Conservation (phyloP, 2,797 vertebrate species). For the Scleropages formosus region DNA sequence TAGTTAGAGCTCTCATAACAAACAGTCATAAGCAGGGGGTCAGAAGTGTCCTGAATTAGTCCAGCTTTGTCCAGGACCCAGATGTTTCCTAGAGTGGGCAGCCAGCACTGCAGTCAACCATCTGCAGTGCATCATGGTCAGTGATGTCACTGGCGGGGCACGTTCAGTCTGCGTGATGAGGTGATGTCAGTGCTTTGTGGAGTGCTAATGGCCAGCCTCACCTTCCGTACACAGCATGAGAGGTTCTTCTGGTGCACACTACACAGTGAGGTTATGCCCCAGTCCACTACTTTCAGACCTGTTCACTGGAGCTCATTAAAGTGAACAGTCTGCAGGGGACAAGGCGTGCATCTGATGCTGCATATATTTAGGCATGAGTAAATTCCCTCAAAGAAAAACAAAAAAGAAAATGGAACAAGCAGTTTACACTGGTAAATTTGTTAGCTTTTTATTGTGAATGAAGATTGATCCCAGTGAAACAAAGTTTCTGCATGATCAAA, state of each 20-base stretch:
- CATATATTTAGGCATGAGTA: background rate
- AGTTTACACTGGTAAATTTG: background rate
- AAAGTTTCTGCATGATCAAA: background rate
- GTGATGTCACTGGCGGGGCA: constrained; percentile 25
- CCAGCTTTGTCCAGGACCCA: constrained; percentile 18
- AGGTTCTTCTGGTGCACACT: constrained; percentile 2
- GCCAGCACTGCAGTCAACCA: constrained; percentile 4
- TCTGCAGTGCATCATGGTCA: constrained; percentile 17
- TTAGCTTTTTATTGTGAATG: background rate
- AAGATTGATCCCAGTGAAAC: background rate
- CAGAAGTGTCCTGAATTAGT: background rate
- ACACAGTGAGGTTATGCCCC: constrained; percentile 15
- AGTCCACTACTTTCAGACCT: constrained; percentile 23
- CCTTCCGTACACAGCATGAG: background rate
- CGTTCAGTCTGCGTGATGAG: constrained; percentile 16
- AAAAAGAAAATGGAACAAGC: background rate
- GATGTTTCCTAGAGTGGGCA: constrained; percentile 30
- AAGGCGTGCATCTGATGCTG: background rate
- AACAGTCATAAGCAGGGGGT: background rate
- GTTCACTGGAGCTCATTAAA: constrained; percentile 27
- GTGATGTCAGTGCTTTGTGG: constrained; percentile 21
- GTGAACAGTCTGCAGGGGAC: background rate
- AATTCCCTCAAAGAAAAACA: background rate
- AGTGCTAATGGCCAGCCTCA: background rate
- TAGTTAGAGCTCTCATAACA: constrained; percentile 1